Evolutionary conservation across 2,113 vertebrate genomes (phyloP).

Genomic region (Pseudorectes ferrugineus): DNA sequence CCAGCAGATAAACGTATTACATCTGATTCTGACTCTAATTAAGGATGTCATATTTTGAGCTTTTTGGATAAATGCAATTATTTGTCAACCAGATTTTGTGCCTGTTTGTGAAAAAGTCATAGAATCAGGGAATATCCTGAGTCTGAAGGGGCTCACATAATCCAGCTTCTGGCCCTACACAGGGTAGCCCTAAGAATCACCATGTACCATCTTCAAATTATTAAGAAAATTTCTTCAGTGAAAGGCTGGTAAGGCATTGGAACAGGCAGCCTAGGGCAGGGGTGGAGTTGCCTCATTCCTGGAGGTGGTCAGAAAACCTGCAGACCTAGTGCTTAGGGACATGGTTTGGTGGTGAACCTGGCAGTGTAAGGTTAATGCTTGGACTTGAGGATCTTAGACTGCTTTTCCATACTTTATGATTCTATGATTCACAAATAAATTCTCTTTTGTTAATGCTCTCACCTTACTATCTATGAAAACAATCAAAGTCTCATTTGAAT

Average conservation of each 20-base stretch:
- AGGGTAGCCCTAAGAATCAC: neutral
- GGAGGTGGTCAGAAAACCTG: neutral
- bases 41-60: neutral
- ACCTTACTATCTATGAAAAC: neutral
- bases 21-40: neutral
- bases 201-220: neutral
- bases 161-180: neutral
- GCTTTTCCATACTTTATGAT: neutral
- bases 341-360: neutral
- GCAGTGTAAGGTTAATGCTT: neutral
- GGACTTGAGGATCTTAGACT: neutral
- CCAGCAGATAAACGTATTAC: accelerated
- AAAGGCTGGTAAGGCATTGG: neutral
- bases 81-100: neutral
- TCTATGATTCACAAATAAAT: neutral
- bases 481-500: neutral
- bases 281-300: neutral
- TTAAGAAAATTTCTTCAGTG: neutral
- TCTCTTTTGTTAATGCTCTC: neutral
- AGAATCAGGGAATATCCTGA: neutral
- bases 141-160: neutral
- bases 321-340: too few relatives aligned
- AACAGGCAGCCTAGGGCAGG: neutral
- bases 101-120: neutral
- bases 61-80: neutral